Evolutionary conservation across 2,888 invertebrate species (phyloP).

Genomic region (Machimus atricapillus): DNA sequence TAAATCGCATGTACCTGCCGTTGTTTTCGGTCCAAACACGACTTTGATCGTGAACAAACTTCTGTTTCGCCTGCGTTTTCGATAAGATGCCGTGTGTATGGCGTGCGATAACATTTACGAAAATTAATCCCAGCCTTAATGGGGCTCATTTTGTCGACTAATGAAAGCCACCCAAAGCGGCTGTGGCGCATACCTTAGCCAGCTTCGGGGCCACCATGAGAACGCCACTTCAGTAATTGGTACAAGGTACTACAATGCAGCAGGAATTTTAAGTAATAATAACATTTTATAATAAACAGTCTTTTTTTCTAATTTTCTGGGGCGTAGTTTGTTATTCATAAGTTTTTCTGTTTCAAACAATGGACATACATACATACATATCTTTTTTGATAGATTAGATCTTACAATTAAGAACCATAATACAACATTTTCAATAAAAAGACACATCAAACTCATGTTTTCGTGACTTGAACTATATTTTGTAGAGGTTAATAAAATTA

Average conservation of each 20-base stretch:
- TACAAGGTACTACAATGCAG: neutral
- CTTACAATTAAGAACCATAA: neutral
- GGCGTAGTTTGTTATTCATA: neutral
- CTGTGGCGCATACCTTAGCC: neutral
- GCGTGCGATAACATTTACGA: neutral
- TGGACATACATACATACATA: too few species aligned
- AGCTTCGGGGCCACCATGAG: neutral
- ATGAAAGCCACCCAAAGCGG: neutral
- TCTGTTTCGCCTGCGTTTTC: neutral
- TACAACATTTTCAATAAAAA: neutral
- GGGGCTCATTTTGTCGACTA: neutral
- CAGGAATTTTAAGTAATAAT: neutral
- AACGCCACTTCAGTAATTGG: neutral
- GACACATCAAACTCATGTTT: neutral
- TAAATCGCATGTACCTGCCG: neutral
- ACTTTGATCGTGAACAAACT: constrained; percentile 33
- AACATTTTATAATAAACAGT: neutral
- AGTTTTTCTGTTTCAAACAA: neutral
- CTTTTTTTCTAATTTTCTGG: neutral
- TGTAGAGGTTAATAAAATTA: too few species aligned
- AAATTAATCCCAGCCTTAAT: neutral
- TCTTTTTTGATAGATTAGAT: neutral
- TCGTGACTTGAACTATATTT: neutral
- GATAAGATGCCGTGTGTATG: neutral
- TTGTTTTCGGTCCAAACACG: constrained; percentile 3